Percentiles rank a stretch among this genome's conserved stretches.
Evolutionary conservation across 2,888 invertebrate species (phyloP).

Genomic region (Eupithecia centaureata): DNA sequence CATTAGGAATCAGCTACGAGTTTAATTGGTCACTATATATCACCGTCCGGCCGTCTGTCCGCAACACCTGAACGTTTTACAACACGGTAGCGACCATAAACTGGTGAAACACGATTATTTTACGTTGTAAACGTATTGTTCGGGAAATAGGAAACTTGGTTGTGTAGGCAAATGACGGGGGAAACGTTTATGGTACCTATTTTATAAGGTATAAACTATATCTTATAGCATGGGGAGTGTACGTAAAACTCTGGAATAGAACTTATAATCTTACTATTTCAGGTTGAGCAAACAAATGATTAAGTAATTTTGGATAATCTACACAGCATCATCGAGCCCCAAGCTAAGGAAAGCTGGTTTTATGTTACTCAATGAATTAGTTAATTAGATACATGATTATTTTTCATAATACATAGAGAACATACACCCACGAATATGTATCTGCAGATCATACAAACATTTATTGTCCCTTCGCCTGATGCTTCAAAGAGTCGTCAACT

Average conservation of each 20-base stretch:
- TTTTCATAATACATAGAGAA: no score
- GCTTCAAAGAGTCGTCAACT: no score
- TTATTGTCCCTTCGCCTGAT: no score
- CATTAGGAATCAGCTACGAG: slow-evolving; percentile 72
- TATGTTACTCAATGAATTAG: no score
- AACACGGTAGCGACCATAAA: slow-evolving; percentile 78
- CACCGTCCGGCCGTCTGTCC: slow-evolving; percentile 59
- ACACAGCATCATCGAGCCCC: no score
- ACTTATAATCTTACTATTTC: not conserved
- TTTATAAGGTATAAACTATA: slow-evolving; percentile 19
- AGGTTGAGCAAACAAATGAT: not conserved
- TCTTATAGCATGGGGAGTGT: not conserved
- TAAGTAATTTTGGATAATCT: no score
- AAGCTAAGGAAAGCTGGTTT: no score
- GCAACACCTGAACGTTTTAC: slow-evolving; percentile 60
- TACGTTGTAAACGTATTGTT: slow-evolving; percentile 50
- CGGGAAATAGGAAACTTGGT: slow-evolving; percentile 32
- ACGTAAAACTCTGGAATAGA: not conserved
- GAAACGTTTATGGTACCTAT: slow-evolving; percentile 26
- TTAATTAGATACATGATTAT: no score
- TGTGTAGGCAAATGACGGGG: slow-evolving; percentile 17
- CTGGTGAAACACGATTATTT: slow-evolving; percentile 71
- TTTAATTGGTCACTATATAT: slow-evolving; percentile 78
- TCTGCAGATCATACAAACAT: no score
- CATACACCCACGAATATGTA: no score